Percentiles rank a stretch among this genome's conserved stretches.
These are phyloP conservation scores for Megalopta genalis DNA, from an alignment of 1,140 invertebrate species.

Conservation along the genomic window DNA sequence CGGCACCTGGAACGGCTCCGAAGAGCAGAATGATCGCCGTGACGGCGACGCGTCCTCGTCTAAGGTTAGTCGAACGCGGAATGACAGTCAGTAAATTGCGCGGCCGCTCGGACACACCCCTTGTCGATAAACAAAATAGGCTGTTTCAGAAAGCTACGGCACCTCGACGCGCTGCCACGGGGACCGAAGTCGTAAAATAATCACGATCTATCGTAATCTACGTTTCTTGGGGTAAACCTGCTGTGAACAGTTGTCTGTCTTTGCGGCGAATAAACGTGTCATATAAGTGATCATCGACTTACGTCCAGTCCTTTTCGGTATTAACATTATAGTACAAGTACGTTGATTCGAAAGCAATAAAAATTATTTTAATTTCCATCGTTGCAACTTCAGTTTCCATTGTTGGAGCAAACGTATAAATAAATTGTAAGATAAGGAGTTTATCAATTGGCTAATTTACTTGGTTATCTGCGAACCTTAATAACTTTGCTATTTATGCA, in stretches of 20 bases:
- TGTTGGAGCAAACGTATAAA: too few relatives aligned
- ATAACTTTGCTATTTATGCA: too few relatives aligned
- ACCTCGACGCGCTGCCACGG: conserved; percentile 10
- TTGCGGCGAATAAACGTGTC: background rate
- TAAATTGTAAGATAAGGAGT: too few relatives aligned
- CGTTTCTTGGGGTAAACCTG: conserved; percentile 17
- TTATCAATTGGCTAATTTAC: too few relatives aligned
- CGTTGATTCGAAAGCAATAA: too few relatives aligned
- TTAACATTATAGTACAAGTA: too few relatives aligned
- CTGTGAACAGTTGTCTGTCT: background rate
- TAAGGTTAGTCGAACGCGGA: conserved; percentile 32
- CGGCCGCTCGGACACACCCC: background rate
- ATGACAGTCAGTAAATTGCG: background rate
- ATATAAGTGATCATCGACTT: too few relatives aligned
- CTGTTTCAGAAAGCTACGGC: conserved; percentile 30
- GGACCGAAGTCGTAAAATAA: conserved; percentile 21
- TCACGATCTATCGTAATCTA: conserved; percentile 36
- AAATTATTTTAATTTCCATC: too few relatives aligned
- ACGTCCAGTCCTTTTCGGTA: too few relatives aligned
- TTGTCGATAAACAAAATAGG: conserved; percentile 42
- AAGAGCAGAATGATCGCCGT: background rate
- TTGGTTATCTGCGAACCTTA: too few relatives aligned
- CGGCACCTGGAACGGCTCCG: background rate
- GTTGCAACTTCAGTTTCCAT: too few relatives aligned
- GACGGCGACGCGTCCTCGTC: background rate